Base-by-base conservation (phyloP, 2,113 vertebrate species). In the Serilophus lunatus region DNA sequence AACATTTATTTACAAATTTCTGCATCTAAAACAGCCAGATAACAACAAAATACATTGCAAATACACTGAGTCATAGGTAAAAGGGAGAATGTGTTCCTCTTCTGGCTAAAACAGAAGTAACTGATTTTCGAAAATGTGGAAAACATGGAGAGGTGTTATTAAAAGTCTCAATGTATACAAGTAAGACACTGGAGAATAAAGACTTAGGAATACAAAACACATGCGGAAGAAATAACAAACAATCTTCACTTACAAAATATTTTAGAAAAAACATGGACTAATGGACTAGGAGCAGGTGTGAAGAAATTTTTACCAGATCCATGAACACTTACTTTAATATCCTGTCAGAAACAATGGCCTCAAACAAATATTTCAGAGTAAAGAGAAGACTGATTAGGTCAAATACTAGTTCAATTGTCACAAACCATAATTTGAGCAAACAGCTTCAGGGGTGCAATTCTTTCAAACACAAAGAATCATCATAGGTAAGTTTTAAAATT, bases 1-100 rank as follows among this genome's bases (percentile, higher is more conserved):
- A 97, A 94, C 85, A 95, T 93, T 90, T 96, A 95, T 96, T 97
- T 96, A 97, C 93, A 94, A 93, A 95, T 93, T 85, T 93, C 79
- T 92, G 72, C 31, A 50, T 44, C 66, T 93, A 95, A 81, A 68
- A 53, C 60, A 88, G 35, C 20, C 28, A 69, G 45, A 75, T 51
- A 68, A 64, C 77, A 81, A 86, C 29, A 86, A 97, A 96, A 94
- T 92, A 83, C 35, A 70, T 86, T 61, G 49, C 77, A 95, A 91
- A 88, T 44, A 83, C 35, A 71, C 49, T 56, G 54, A 93, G 42
- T 45, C 57, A 36, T 29, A 95, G 17, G 56, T 79, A 81, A 91
- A 86, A 90, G 36, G 87, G 49, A 75, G 35, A 71, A 75, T 13
- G 16, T 26, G 19, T 31, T 88, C 56, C 17, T 96, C 54, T 86